A percentile compares a stretch with the other conserved stretches of the same genome.
Evolutionary conservation across 2,797 vertebrate genomes (phyloP).

Genomic region (Phoebastria nigripes): DNA sequence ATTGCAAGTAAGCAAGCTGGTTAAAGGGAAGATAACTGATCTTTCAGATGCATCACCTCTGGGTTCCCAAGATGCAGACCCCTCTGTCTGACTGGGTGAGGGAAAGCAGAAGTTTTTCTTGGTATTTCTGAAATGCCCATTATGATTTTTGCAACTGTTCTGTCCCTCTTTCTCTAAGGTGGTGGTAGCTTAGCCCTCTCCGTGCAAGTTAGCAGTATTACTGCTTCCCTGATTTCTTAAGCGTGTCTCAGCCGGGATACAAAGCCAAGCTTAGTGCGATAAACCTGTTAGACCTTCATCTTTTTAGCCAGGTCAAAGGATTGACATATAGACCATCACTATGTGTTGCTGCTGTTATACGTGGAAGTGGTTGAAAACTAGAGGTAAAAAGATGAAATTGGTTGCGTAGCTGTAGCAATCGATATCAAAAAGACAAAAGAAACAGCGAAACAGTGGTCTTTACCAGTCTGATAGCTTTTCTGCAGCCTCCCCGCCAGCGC

Average conservation of each 20-base stretch:
- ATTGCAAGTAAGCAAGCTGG: background rate
- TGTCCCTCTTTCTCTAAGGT: background rate
- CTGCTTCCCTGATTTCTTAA: background rate
- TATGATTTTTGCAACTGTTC: background rate
- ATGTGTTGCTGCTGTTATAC: background rate
- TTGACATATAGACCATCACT: accelerated
- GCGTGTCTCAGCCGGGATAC: background rate
- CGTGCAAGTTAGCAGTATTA: accelerated
- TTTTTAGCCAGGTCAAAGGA: background rate
- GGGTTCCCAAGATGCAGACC: background rate
- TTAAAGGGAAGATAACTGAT: background rate
- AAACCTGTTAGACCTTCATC: background rate
- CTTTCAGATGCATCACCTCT: background rate
- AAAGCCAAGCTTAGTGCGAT: background rate
- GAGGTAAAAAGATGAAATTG: background rate
- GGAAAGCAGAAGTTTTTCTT: background rate
- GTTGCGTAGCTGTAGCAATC: background rate
- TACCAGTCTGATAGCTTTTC: background rate
- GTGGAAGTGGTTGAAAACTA: background rate
- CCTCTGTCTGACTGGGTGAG: background rate
- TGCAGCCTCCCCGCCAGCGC: background rate
- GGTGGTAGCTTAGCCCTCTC: background rate
- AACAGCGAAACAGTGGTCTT: background rate
- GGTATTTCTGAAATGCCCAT: background rate
- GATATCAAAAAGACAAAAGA: background rate